phyloP scores from a whole-genome alignment of 2,888 invertebrate genomes.

The Bibio marci region DNA sequence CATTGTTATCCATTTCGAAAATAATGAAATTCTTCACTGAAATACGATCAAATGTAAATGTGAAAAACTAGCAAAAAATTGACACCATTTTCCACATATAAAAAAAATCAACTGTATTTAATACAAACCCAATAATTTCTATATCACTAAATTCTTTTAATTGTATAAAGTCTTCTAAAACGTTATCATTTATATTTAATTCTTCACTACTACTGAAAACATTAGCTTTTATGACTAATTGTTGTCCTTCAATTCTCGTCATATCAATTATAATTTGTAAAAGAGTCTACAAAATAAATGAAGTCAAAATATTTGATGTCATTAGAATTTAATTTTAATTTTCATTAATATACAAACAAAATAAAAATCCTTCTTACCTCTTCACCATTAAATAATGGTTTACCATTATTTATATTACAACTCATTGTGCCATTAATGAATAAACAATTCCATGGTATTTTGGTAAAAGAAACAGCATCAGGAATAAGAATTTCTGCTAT shows the following conservation, averaged over 20 bases:
- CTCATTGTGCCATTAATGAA: conserved; percentile 15
- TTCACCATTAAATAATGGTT: conserved; percentile 19
- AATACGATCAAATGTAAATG: no score
- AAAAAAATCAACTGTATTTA: background rate
- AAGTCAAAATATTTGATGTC: no score
- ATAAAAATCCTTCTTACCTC: no score
- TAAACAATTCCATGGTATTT: conserved; percentile 23
- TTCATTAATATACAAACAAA: no score
- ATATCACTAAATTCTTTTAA: conserved; percentile 26
- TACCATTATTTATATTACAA: conserved; percentile 23
- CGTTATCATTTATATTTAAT: conserved; percentile 19
- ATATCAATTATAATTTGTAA: conserved; percentile 19
- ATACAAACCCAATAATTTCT: conserved; percentile 24
- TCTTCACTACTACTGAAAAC: conserved; percentile 27
- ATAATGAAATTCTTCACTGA: no score
- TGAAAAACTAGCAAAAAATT: no score
- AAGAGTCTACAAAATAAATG: no score
- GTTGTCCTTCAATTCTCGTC: conserved; percentile 19
- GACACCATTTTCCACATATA: no score
- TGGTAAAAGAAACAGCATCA: conserved; percentile 22
- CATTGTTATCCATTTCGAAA: no score
- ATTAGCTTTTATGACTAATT: conserved; percentile 20
- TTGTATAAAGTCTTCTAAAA: conserved; percentile 16
- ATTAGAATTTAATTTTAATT: no score
- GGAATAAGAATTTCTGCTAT: conserved; percentile 30